phyloP scores from a whole-genome alignment of 2,888 invertebrate genomes.

The Nowickia ferox region DNA sequence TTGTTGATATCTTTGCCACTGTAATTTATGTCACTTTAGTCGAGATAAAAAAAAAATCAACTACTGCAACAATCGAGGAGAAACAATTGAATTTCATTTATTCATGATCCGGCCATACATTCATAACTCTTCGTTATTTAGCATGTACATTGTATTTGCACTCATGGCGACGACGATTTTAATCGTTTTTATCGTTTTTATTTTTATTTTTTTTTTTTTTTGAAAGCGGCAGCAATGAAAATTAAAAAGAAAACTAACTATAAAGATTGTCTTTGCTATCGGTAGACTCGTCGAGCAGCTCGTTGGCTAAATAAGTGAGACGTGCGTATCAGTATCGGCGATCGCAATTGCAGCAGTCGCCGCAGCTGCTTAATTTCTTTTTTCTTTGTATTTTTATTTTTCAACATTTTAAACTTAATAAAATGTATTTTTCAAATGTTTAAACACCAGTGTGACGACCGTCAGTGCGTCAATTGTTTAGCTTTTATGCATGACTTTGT shows the following conservation, averaged over 20 bases:
- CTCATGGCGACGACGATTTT: conserved; percentile 19
- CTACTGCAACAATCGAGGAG: conserved; percentile 22
- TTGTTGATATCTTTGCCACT: conserved; percentile 62
- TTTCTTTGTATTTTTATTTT: conserved; percentile 10
- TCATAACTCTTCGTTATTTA: conserved; percentile 17
- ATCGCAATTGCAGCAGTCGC: conserved; percentile 53
- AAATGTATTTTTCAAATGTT: conserved; percentile 67
- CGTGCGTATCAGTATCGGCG: conserved; percentile 67
- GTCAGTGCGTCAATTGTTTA: conserved; percentile 5
- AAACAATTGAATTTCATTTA: conserved; percentile 61
- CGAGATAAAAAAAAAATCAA: conserved; percentile 9
- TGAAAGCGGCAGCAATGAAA: conserved; percentile 34
- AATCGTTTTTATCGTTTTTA: conserved; percentile 46
- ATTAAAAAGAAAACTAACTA: conserved; percentile 9
- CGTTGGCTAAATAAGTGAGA: conserved; percentile 45
- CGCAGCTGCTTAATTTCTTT: conserved; percentile 43
- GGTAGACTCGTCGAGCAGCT: conserved; percentile 47
- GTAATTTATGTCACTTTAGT: conserved; percentile 65
- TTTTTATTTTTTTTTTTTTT: conserved; percentile 43
- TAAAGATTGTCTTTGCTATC: conserved; percentile 61
- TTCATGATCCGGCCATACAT: conserved; percentile 49
- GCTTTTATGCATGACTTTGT: background rate
- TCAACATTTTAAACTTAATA: conserved; percentile 42
- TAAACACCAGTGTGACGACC: conserved; percentile 14
- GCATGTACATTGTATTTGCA: conserved; percentile 16